A percentile compares a stretch with the other conserved stretches of the same genome.
Evolutionary conservation across 2,888 invertebrate genomes (phyloP).

Genomic region (Leucophenga montana): DNA sequence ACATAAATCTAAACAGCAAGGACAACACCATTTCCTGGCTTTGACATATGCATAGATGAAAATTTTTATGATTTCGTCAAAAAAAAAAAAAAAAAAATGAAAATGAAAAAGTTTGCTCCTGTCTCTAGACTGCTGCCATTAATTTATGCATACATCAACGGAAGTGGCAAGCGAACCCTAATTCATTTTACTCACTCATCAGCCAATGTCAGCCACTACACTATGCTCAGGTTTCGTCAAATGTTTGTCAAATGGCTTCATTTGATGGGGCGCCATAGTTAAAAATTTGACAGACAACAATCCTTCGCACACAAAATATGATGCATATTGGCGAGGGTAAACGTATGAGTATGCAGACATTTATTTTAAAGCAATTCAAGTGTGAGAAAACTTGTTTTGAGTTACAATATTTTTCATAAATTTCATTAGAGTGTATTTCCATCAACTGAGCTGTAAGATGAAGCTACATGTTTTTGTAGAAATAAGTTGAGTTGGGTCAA

Average conservation of each 20-base stretch:
- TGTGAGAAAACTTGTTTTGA: too few relatives aligned
- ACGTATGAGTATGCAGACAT: not conserved
- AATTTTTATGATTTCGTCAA: slow-evolving; percentile 13
- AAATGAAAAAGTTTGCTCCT: not conserved
- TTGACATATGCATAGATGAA: not conserved
- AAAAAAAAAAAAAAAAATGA: too few relatives aligned
- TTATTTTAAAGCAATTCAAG: not conserved
- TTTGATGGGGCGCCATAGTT: not conserved
- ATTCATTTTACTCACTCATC: slow-evolving; percentile 10
- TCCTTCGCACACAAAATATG: not conserved
- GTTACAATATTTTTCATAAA: too few relatives aligned
- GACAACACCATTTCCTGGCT: not conserved
- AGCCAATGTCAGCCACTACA: not conserved
- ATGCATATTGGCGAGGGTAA: not conserved
- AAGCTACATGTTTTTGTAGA: too few relatives aligned
- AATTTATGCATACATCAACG: slow-evolving; percentile 16
- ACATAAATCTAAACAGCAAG: not conserved
- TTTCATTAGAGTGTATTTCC: too few relatives aligned
- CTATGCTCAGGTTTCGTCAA: slow-evolving; percentile 13
- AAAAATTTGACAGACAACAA: not conserved
- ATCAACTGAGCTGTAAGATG: too few relatives aligned
- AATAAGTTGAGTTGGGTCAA: too few relatives aligned
- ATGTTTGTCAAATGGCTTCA: slow-evolving; percentile 22
- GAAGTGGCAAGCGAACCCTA: slow-evolving; percentile 7
- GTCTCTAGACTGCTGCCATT: not conserved